A percentile compares a stretch with the other conserved stretches of the same genome.
These are phyloP conservation scores for Poeciliopsis infans DNA, from an alignment of 2,797 vertebrate genomes.

Conservation along the genomic window DNA sequence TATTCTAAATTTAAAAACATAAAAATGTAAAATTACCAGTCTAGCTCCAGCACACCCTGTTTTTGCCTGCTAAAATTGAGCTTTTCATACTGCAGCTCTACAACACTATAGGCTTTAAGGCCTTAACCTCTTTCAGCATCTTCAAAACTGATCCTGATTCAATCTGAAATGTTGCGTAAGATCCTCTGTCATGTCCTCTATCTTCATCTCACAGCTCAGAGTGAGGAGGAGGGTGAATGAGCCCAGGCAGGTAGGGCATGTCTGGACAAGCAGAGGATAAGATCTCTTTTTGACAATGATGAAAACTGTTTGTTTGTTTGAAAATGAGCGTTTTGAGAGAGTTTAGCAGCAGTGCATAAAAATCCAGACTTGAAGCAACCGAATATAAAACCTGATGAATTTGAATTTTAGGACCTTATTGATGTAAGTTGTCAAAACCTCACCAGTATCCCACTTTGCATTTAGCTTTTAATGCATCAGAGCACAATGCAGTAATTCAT, in stretches of 20 bases:
- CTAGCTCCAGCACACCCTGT: neutral
- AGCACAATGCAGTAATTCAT: neutral
- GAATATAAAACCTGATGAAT: neutral
- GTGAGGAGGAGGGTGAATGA: neutral
- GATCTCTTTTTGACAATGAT: neutral
- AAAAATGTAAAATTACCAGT: neutral
- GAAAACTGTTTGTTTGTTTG: neutral
- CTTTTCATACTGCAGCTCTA: neutral
- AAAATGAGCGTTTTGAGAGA: neutral
- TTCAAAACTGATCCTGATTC: neutral
- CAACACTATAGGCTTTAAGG: neutral
- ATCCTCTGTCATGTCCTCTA: neutral
- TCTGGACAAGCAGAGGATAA: neutral
- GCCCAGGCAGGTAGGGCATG: slow-evolving; percentile 1
- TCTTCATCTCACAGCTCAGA: neutral
- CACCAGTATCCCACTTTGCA: neutral
- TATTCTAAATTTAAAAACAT: neutral
- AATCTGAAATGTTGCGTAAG: slow-evolving; percentile 15
- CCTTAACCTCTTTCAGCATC: neutral
- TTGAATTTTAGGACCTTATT: neutral
- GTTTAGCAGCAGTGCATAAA: neutral
- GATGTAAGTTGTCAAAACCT: neutral
- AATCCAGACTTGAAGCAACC: neutral
- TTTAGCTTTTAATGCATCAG: neutral
- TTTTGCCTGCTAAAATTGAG: neutral